Evolutionary conservation across 2,113 vertebrate species (phyloP).

Genomic region (Butorides virescens): DNA sequence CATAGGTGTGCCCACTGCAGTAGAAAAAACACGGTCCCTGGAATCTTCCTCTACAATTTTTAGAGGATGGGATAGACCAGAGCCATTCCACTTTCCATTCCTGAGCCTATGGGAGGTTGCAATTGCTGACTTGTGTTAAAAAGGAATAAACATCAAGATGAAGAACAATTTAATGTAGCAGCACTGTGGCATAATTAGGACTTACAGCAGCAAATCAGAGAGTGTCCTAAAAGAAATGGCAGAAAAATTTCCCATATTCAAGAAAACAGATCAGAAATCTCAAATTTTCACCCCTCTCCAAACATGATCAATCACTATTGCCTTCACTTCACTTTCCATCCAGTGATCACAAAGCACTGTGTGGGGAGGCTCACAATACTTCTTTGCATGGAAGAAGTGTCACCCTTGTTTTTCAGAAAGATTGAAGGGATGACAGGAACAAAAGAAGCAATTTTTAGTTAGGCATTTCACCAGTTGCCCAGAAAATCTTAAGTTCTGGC

Average conservation of each 20-base stretch:
- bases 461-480: not conserved
- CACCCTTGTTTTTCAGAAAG: not conserved
- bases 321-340: not conserved
- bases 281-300: not conserved
- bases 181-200: not conserved
- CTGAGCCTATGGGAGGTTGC: not conserved
- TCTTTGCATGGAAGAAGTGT: not conserved
- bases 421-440: not conserved
- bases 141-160: not conserved
- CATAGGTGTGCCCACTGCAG: not conserved
- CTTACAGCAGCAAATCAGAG: not conserved
- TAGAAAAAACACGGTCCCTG: not conserved
- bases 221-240: not conserved
- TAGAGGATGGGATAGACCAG: not conserved
- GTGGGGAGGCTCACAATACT: not conserved
- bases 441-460: not conserved
- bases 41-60: not conserved
- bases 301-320: not conserved
- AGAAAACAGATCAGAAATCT: not conserved
- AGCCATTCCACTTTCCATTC: not conserved
- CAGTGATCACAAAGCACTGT: not conserved
- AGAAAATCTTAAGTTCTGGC: not conserved
- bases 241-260: not conserved
- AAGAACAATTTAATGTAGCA: not conserved
- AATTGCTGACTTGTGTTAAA: not conserved